These are phyloP conservation scores for Tethea ocularis DNA, from an alignment of 2,888 invertebrate genomes.

Conservation along the genomic window DNA sequence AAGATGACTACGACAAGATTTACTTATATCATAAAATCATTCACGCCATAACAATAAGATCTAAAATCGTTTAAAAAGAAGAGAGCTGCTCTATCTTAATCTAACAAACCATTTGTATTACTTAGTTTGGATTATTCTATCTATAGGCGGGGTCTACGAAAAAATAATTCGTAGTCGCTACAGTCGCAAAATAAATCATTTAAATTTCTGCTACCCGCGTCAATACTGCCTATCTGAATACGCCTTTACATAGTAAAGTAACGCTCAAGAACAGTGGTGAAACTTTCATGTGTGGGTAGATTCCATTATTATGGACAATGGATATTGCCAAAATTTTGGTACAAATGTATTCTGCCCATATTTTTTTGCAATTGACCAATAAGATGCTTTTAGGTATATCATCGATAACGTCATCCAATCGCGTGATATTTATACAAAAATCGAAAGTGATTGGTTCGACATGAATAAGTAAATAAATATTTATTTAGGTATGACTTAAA, in stretches of 20 bases:
- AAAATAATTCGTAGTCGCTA: too few species aligned
- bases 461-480: not conserved
- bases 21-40: too few species aligned
- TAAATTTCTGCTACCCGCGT: too few species aligned
- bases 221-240: too few species aligned
- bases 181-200: too few species aligned
- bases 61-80: too few species aligned
- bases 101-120: too few species aligned
- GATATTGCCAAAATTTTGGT: not conserved
- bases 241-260: not conserved
- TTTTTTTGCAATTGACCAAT: not conserved
- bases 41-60: too few species aligned
- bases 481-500: not conserved
- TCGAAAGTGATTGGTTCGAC: not conserved
- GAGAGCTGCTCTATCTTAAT: too few species aligned
- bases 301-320: not conserved
- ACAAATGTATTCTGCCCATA: not conserved
- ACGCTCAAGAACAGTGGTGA: not conserved
- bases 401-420: not conserved
- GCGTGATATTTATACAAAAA: slow-evolving; percentile 8
- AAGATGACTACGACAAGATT: too few species aligned
- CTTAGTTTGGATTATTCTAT: too few species aligned
- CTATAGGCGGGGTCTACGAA: too few species aligned
- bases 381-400: slow-evolving; percentile 1
- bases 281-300: not conserved